Evolutionary conservation across 2,797 vertebrate genomes (phyloP).

Genomic region (Chloroceryle amazona): DNA sequence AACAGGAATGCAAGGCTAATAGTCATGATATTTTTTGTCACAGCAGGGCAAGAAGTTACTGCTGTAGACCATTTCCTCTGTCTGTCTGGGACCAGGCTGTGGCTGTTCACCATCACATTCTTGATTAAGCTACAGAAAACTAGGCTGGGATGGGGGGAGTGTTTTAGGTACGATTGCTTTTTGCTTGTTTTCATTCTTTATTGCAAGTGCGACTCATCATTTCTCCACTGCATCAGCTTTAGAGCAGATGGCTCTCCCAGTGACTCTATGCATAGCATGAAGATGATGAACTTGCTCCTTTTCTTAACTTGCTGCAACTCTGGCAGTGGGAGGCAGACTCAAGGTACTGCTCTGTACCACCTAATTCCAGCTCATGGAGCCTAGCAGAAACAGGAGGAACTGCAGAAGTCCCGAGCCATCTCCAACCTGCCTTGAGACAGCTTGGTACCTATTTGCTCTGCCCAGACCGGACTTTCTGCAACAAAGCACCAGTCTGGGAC

Average conservation of each 20-base stretch:
- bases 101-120: background rate
- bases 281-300: background rate
- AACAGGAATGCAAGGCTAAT: background rate
- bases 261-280: fast-evolving
- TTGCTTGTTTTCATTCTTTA: background rate
- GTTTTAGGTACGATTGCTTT: background rate
- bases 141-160: background rate
- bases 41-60: background rate
- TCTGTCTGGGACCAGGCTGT: too few relatives aligned
- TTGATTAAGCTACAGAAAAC: background rate
- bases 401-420: background rate
- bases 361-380: background rate
- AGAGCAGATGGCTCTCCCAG: background rate
- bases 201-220: background rate
- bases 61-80: background rate
- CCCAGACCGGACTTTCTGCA: background rate
- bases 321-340: background rate
- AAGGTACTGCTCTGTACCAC: background rate
- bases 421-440: background rate
- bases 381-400: background rate
- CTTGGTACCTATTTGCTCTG: background rate
- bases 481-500: fast-evolving
- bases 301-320: background rate
- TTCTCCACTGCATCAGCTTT: background rate
- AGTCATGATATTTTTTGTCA: background rate